These are phyloP conservation scores for Pelochelys cantorii DNA, from an alignment of 2,797 vertebrate species.

Conservation along the genomic window DNA sequence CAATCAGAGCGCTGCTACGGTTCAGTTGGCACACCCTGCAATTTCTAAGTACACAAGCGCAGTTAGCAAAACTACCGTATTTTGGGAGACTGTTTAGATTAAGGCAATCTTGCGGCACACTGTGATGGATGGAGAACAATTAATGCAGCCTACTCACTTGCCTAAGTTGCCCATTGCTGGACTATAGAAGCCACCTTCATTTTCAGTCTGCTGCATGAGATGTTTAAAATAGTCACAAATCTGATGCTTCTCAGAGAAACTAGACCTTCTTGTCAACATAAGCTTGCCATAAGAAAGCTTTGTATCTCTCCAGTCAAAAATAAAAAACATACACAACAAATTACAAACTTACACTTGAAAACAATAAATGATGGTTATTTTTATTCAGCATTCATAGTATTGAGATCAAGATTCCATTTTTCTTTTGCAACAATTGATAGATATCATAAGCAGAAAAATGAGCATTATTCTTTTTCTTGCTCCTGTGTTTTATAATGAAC, in stretches of 20 bases:
- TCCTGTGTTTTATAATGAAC: slow-evolving; percentile 5
- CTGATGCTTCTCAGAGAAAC: neutral
- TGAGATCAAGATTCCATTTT: neutral
- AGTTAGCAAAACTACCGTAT: too few species aligned
- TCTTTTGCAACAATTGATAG: neutral
- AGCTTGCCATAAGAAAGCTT: too few species aligned
- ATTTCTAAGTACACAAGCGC: too few species aligned
- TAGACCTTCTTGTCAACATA: neutral
- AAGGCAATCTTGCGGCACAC: too few species aligned
- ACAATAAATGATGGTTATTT: neutral
- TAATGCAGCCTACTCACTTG: too few species aligned
- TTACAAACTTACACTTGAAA: neutral
- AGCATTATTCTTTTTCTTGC: neutral
- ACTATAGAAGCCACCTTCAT: neutral
- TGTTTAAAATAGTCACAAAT: neutral
- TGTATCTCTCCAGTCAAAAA: neutral
- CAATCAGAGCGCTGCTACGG: too few species aligned
- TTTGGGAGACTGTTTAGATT: too few species aligned
- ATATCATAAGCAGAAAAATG: neutral
- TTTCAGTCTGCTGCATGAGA: neutral
- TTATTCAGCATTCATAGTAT: neutral
- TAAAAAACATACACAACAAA: neutral
- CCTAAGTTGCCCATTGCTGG: too few species aligned
- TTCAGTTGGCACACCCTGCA: too few species aligned
- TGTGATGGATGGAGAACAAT: too few species aligned